Conservation (phyloP, 2,888 invertebrate species). For the Periphyllus acericola region DNA sequence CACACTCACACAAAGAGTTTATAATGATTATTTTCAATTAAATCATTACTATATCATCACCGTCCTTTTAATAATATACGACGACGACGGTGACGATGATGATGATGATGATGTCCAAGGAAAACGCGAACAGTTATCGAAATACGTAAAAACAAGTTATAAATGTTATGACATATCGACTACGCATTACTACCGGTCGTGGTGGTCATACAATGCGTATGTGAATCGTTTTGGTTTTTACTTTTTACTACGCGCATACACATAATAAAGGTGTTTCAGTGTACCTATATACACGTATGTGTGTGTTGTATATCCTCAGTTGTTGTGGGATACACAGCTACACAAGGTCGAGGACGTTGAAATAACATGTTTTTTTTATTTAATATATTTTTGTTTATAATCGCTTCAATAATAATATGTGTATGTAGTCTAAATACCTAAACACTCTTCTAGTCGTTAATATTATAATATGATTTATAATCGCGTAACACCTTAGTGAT, state of each 20-base stretch:
- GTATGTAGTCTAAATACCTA: neutral
- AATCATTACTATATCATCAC: neutral
- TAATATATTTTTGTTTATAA: neutral
- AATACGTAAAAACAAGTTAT: neutral
- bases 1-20: neutral
- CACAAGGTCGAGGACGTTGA: neutral
- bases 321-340: neutral
- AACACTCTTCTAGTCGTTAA: neutral
- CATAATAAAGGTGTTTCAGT: no score
- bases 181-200: neutral
- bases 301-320: neutral
- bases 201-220: neutral
- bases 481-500: neutral
- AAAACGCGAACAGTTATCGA: conserved; percentile 4
- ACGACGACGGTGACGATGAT: neutral
- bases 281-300: no score
- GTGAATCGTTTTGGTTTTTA: no score
- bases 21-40: conserved; percentile 4
- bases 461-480: neutral
- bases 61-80: neutral
- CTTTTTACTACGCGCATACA: no score
- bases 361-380: neutral
- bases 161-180: neutral
- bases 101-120: conserved; percentile 2
- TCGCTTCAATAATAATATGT: neutral